Conservation (phyloP, 2,888 invertebrate genomes). For the Sinopyrophorus schimmeli region DNA sequence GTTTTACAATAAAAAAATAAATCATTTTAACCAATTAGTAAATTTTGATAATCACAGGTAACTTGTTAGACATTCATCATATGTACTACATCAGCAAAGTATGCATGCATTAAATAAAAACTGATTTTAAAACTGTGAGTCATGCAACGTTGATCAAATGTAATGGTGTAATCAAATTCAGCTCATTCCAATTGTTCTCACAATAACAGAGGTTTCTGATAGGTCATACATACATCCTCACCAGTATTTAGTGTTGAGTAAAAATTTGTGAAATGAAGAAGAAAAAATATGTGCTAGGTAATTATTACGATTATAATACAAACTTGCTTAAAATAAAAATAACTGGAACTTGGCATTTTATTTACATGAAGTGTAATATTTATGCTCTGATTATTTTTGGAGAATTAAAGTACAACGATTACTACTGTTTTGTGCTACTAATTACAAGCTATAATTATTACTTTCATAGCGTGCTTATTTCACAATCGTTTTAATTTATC, state of each 20-base stretch:
- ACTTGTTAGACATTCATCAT: no score
- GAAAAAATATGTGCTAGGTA: constrained; percentile 17
- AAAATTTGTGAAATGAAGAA: neutral
- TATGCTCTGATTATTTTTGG: constrained; percentile 16
- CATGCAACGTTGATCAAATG: constrained; percentile 25
- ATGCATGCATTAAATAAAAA: no score
- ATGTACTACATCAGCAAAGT: no score
- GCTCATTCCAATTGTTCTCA: constrained; percentile 21
- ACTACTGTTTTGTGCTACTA: constrained; percentile 9
- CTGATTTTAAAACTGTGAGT: constrained; percentile 13
- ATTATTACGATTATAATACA: constrained; percentile 10
- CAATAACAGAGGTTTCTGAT: constrained; percentile 8
- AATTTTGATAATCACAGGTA: no score
- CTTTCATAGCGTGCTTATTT: constrained; percentile 2
- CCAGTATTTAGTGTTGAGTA: constrained; percentile 12
- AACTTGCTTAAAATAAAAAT: neutral
- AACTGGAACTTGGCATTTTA: constrained; percentile 2
- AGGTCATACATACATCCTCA: constrained; percentile 23
- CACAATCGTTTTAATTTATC: constrained; percentile 10
- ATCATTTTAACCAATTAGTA: no score
- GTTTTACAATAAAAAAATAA: no score
- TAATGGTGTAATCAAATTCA: constrained; percentile 23
- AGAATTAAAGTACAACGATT: constrained; percentile 3
- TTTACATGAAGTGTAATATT: constrained; percentile 5
- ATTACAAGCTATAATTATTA: constrained; percentile 9